These are phyloP conservation scores for Piezodorus guildinii DNA, from an alignment of 1,140 invertebrate species.

Conservation along the genomic window DNA sequence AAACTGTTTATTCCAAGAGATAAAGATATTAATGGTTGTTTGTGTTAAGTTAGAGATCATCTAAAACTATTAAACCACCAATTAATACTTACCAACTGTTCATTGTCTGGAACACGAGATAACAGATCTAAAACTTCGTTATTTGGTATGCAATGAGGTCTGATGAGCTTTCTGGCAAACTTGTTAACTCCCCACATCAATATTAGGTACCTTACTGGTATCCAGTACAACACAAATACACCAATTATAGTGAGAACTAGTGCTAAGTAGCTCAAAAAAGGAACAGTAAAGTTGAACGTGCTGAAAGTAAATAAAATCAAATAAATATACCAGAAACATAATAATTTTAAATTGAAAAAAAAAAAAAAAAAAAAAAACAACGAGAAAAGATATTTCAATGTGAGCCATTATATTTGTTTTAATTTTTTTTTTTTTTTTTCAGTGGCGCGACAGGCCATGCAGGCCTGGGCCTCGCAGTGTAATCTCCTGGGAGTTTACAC, in stretches of 20 bases:
- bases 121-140: constrained; percentile 95
- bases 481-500: too few relatives aligned
- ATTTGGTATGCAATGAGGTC: constrained; percentile 90
- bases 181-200: constrained; percentile 97
- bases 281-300: constrained; percentile 93
- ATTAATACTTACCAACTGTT: constrained; percentile 61
- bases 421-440: too few relatives aligned
- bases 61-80: too few relatives aligned
- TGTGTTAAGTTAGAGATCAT: too few relatives aligned
- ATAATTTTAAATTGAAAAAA: background rate
- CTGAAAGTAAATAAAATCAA: constrained; percentile 40
- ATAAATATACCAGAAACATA: background rate
- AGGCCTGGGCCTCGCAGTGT: too few relatives aligned
- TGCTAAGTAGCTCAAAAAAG: constrained; percentile 88
- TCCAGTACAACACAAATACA: constrained; percentile 70
- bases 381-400: too few relatives aligned
- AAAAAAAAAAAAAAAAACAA: background rate
- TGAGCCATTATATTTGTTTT: too few relatives aligned
- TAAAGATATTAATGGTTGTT: too few relatives aligned
- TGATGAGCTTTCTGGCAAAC: constrained; percentile 84
- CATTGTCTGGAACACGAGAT: constrained; percentile 89
- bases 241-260: constrained; percentile 61
- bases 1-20: too few relatives aligned
- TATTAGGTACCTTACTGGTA: constrained; percentile 83
- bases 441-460: too few relatives aligned